Base-by-base conservation (phyloP, 2,113 vertebrate species). In the Tor tambroides region DNA sequence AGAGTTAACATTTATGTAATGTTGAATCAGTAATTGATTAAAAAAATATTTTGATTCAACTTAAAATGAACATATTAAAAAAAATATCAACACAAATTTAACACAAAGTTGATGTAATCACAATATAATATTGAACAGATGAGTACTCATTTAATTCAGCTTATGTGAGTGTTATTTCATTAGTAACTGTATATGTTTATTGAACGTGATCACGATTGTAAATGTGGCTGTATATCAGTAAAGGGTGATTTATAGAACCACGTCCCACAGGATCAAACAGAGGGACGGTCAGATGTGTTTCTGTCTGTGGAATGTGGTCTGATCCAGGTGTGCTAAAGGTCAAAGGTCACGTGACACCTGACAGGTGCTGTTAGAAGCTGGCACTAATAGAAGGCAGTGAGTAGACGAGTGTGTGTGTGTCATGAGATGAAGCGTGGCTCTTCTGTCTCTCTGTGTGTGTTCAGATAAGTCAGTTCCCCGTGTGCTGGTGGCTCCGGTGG, bases 401-500 rank as follows among this genome's bases (percentile, higher is more conserved):
- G 56, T 61, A 14, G 14, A 15, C 9, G 49, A 17, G 14, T 51
- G 49, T 1, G n/a, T 9, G 63, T 65, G 4, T 41, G 12, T 51
- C 41, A 43, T 43, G 9, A 43, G 41, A 9, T 46, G 43, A 46
- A 46, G 43, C 43, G 43, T 46, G 43, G 7, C 17, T 21, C 17
- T 56, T 23, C 6, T 56, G 19, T 56, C 17, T 54, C 51, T 84
- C 59, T 85, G 32, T 88, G 63, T 54, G 54, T 81, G 82, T 78
- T 83, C 88, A 88, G 89, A 89, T 88, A 92, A 38, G 21, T 86
- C 74, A 67, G 80, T 90, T 84, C 97, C 98, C 5, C 96, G 94
- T 85, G 92, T 96, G 0, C 91, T 97, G 88, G 77, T 98, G 72
- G 46, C 92, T 4, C 98, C 98, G 0, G 94, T 95, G 92, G 96